Base-by-base conservation (phyloP, 1,140 invertebrate species). In the Theocolax elegans region DNA sequence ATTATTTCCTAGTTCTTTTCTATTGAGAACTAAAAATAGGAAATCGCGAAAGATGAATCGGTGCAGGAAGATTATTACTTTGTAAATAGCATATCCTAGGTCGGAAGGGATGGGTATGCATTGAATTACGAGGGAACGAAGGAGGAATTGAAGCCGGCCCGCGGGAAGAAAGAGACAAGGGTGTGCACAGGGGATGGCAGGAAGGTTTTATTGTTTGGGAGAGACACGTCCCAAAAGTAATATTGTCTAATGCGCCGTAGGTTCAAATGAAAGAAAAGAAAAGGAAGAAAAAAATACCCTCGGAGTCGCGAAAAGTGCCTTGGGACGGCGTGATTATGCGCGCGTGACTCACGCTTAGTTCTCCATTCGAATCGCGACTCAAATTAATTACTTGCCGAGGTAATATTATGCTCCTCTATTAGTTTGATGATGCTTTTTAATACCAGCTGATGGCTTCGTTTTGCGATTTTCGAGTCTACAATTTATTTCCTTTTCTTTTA, bases 221-320 rank as follows among this genome's bases (percentile, higher is more conserved):
- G 51, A 35, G 65, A 31, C 71, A 54, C 60, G 70, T 78, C 77
- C 77, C 75, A 75, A 74, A 78, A 77, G 75, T 78, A 78, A 78
- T 78, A 78, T 68, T 71, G 75, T 70, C 72, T 78, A 78, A 78
- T 78, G 77, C 67, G 72, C 71, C 72, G 27, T 44, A 19, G 27
- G 27, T n/a, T n/a, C 46, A 42, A 58, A 42, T 25, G 46, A 49
- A 62, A 31, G 21, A 31, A 46, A 67, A 44, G 51, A 25, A 31
- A 23, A 23, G 13, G 51, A 62, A 44, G 62, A 71, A 74, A 72
- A 74, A 74, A 64, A 35, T 65, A 71, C 70, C n/a, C n/a, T n/a
- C n/a, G n/a, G 67, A 59, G 56, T 54, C 73, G 72, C 65, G 68
- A 70, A 63, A 76, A 74, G 68, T 76, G 72, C 70, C 75, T 67